A percentile compares a stretch with the other conserved stretches of the same genome.
Evolutionary conservation across 2,888 invertebrate genomes (phyloP).

Genomic region (Amphipoea oculea): DNA sequence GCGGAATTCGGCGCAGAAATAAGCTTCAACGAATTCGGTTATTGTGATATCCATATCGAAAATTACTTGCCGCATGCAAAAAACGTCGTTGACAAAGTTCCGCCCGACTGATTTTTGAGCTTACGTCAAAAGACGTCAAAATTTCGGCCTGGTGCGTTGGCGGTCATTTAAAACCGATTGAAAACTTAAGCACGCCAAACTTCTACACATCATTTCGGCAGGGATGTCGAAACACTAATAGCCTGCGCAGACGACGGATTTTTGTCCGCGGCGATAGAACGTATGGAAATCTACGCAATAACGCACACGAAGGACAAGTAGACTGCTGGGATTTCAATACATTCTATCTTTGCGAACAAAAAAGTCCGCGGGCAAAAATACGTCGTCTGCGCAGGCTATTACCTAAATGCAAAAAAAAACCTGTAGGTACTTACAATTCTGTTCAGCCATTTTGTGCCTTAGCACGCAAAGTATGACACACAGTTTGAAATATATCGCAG

Average conservation of each 20-base stretch:
- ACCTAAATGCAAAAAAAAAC: not conserved
- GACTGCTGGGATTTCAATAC: no score
- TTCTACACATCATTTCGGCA: not conserved
- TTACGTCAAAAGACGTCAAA: not conserved
- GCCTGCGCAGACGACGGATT: no score
- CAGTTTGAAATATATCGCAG: conserved; percentile 69
- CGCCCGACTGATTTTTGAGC: not conserved
- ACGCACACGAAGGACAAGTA: no score
- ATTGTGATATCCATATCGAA: not conserved
- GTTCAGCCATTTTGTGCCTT: conserved; percentile 67
- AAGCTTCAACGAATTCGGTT: not conserved
- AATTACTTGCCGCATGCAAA: not conserved
- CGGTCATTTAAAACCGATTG: not conserved
- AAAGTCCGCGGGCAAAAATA: no score
- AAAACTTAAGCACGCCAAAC: not conserved
- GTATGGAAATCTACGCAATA: no score
- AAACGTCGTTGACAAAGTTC: not conserved
- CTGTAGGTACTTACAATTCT: conserved; percentile 70
- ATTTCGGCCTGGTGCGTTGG: not conserved
- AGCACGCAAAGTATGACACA: conserved; percentile 71
- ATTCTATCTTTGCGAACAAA: no score
- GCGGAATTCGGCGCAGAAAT: not conserved
- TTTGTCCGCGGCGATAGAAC: no score
- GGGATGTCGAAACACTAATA: not conserved
- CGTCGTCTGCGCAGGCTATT: no score